These are phyloP conservation scores for Mesorhabditis spiculigera DNA, from an alignment of 2,888 invertebrate species.

Conservation along the genomic window DNA sequence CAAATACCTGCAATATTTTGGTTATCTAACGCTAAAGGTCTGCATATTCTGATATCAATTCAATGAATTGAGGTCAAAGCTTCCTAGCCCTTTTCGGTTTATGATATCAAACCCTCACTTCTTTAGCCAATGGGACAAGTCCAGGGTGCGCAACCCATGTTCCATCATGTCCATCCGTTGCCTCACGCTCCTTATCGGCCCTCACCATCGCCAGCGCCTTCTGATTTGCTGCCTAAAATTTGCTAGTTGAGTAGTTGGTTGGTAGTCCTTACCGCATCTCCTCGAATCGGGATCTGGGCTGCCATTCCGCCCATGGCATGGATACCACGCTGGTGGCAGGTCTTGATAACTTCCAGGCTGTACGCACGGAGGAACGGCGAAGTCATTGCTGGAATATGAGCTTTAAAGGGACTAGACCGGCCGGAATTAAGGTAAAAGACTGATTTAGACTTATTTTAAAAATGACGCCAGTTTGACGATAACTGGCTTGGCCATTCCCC, in stretches of 20 bases:
- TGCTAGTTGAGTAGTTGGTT: neutral
- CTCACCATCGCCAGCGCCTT: constrained; percentile 51
- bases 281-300: constrained; percentile 65
- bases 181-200: constrained; percentile 59
- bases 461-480: no score
- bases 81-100: no score
- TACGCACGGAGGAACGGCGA: constrained; percentile 69
- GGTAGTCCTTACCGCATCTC: constrained; percentile 34
- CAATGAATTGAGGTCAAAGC: no score
- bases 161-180: constrained; percentile 67
- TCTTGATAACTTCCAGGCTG: constrained; percentile 63
- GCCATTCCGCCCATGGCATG: constrained; percentile 63
- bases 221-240: constrained; percentile 24
- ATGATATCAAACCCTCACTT: constrained; percentile 25
- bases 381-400: constrained; percentile 63
- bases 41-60: no score
- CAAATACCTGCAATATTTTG: constrained; percentile 17
- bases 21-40: neutral
- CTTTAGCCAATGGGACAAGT: constrained; percentile 63
- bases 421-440: neutral
- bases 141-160: constrained; percentile 72
- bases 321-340: constrained; percentile 62
- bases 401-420: no score
- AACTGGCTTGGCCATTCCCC: no score
- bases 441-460: neutral